Base-by-base conservation (phyloP, 2,113 vertebrate genomes). In the Pterocles gutturalis region DNA sequence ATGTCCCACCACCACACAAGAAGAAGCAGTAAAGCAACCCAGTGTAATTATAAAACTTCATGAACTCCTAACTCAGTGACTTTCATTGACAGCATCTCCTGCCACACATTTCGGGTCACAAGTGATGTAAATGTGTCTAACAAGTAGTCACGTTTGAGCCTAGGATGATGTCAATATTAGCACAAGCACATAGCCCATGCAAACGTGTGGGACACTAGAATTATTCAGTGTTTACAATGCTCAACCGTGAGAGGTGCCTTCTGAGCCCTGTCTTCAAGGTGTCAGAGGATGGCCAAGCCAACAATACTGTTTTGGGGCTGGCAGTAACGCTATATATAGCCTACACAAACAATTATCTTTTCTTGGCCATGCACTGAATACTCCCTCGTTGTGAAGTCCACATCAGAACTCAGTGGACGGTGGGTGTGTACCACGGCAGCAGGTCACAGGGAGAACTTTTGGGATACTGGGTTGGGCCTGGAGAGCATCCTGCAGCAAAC, bases 301-400 rank as follows among this genome's bases (percentile, higher is more conserved):
- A 33, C 0, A 0, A 13, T 61, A 48, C 7, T 48, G 13, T 11
- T 66, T 55, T 26, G 41, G 10, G 54, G 14, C 9, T 33, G 31
- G 4, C 21, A 67, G 7, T 34, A 61, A 28, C 17, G 13, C 4
- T 49, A 13, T 41, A 26, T 33, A 22, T 38, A 60, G 13, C 20
- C 53, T 48, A 58, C 13, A 34, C 3, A 53, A 82, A 80, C 20
- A 64, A 45, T 36, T 28, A 49, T 4, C 26, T 1, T 57, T 62
- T 51, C 16, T 64, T 45, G 31, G 33, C 33, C 1, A 0, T 70
- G 48, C 20, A 62, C 38, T 83, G 17, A 61, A 34, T 41, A 17
- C 5, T 62, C 4, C 20, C 11, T 41, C 15, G 36, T 29, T n/a
- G 31, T 33, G 43, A 55, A 76, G 22, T 87, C 48, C 16, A 17